Evolutionary conservation across 1,140 invertebrate genomes (phyloP), one percentile per base, ranked within the genome.

Genomic region (Chionoecetes opilio): DNA sequence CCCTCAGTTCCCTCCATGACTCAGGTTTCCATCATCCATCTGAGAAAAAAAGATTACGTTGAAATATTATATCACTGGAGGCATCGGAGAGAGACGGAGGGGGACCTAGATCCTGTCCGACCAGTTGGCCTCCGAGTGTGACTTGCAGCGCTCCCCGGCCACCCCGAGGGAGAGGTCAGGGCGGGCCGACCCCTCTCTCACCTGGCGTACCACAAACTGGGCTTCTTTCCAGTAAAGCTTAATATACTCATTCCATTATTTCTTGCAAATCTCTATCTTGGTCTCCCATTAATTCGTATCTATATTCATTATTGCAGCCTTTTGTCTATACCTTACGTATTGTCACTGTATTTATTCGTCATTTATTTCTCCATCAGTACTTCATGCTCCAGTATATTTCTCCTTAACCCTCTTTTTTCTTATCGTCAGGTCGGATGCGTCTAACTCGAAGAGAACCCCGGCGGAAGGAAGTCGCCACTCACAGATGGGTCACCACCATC

Each of bases 31-130:
- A 75, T 75, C 63, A 75, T 75, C 63, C 63, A 75, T 75, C 63
- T 75, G 63, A 75, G 63, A 75, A 75, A 75, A 75, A 75, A 75
- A 75, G 63, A 75, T 75, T 75, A 75, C 63, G 63, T n/a, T 75
- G 63, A 75, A 75, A 75, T 75, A 75, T 75, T 75, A 75, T 75
- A 75, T 75, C 63, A n/a, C 63, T 75, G 63, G 63, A 75, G 63
- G 63, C 63, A 75, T 75, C 63, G 63, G 63, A 75, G 63, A 75
- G 63, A 75, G 63, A 75, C 63, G 63, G 63, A 75, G 63, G 63
- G 63, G 63, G 63, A 75, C 63, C 63, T 26, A 75, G 63, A 75
- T 75, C 63, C 63, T 75, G 63, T 75, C 63, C 63, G 63, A 75
- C 63, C 63, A 75, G 63, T 75, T 75, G 63, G 63, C 63, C 63